Evolutionary conservation across 2,113 vertebrate species (phyloP), one percentile per base, ranked within the genome.

Genomic region (Marmota flaviventris): DNA sequence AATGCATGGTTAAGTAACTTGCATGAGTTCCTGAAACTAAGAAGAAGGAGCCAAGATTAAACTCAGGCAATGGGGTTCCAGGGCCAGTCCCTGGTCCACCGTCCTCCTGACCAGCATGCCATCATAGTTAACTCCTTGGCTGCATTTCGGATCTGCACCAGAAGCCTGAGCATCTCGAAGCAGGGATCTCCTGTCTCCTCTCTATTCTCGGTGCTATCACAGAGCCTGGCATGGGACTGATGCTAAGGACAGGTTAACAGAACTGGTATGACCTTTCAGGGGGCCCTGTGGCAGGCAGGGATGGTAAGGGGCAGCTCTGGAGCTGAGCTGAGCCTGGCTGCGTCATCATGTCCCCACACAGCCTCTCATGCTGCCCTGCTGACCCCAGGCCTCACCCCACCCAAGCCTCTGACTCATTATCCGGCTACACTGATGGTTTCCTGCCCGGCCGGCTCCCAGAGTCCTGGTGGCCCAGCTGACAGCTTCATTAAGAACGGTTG

Each of bases 381-480:
- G 94, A 95, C 91, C 89, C 90, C 58, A 92, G 92, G 81, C 12
- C 56, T 88, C 58, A 39, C 95, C 79, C 85, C 37, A 3, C 93
- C 93, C 93, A 61, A 7, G 83, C 90, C 88, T 97, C 70, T 97
- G 97, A 96, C 96, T 98, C 97, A 95, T 97, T 97, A 97, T 98
- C 97, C 98, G 86, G 97, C 98, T 97, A 98, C 98, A 98, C 95
- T 97, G 96, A 96, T 95, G 53, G 97, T 98, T 98, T 98, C 98
- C 98, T 92, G 96, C 97, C 97, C 97, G 94, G 97, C 97, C 90
- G 96, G 96, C 96, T 95, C 90, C 87, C 91, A 97, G 89, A 7
- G n/a, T 93, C 87, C 97, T 63, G 86, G 97, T 53, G 95, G 97
- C 78, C 37, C 97, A 97, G 94, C 97, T 98, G 98, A 98, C 98